Percentiles rank a stretch among this genome's conserved stretches.
These are phyloP conservation scores for Mythimna pallens DNA, from an alignment of 2,888 invertebrate genomes.

Conservation along the genomic window DNA sequence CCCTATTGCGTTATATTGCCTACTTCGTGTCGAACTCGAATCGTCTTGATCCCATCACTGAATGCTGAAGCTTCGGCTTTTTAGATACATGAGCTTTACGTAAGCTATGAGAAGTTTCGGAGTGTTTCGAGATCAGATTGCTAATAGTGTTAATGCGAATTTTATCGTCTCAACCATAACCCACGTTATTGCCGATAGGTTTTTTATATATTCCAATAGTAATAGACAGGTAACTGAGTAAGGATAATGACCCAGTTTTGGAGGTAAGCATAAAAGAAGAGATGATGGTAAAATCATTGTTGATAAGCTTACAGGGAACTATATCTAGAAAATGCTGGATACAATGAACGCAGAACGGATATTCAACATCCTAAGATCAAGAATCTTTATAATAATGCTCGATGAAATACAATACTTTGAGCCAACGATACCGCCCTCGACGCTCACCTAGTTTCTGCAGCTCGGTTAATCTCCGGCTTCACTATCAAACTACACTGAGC, in stretches of 20 bases:
- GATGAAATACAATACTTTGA: constrained; percentile 29
- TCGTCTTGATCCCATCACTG: constrained; percentile 76
- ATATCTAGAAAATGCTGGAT: neutral
- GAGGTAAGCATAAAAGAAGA: neutral
- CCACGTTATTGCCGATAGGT: neutral
- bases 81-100: constrained; percentile 53
- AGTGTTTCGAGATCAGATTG: constrained; percentile 26
- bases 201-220: neutral
- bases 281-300: neutral
- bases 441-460: constrained; percentile 43
- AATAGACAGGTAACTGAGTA: no score
- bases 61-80: constrained; percentile 52
- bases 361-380: constrained; percentile 27
- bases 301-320: neutral
- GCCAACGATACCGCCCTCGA: constrained; percentile 19
- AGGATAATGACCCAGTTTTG: neutral
- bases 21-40: constrained; percentile 69
- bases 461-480: constrained; percentile 51
- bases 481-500: constrained; percentile 69
- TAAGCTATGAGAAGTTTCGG: constrained; percentile 33
- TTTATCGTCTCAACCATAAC: neutral
- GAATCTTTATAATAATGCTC: constrained; percentile 15
- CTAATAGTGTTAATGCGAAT: constrained; percentile 28
- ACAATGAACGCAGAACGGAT: constrained; percentile 15
- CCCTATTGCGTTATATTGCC: constrained; percentile 76